Evolutionary conservation across 1,140 invertebrate species (phyloP), one percentile per base, ranked within the genome.

Genomic region (Ganaspis sp.): DNA sequence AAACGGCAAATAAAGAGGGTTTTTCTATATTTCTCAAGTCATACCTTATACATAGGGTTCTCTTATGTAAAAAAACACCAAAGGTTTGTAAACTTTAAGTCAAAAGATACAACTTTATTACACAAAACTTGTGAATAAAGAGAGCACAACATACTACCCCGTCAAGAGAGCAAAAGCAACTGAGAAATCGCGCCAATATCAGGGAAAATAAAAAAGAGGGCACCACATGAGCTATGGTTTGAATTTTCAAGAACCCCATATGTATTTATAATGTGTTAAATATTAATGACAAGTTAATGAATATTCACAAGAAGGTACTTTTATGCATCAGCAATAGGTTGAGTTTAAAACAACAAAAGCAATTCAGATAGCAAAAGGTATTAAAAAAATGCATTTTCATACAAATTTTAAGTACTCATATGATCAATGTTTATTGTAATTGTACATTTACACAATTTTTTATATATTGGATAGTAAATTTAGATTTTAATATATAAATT

Each of bases 101-200:
- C 23, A 64, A 29, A 15, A 64, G n/a, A 64, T 26, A 64, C 23
- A 15, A 64, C 73, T 54, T 38, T 54, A 9, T 69, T 49, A 37
- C 71, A 9, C n/a, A 49, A 37, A 40, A 81, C 9, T 17, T 45
- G 37, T 8, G 70, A 40, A 5, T 29, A n/a, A 15, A n/a, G 2
- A 15, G 34, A 45, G 40, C 23, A 15, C 19, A 17, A 74, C n/a
- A 74, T 72, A 37, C 58, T 34, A n/a, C 38, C 40, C 69, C 77
- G 69, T 69, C 54, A 73, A 74, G 78, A 74, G 74, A 79, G 82
- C 76, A 76, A 81, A 81, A 79, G 81, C 80, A 77, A 86, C 84
- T 86, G 78, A 78, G 15, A 49, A 26, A 40, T 40, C 34, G 77
- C 19, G 45, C 45, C 15, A 49, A 49, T 45, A n/a, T n/a, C n/a